A percentile compares a stretch with the other conserved stretches of the same genome.
phyloP scores from a whole-genome alignment of 2,113 vertebrate species.

The Anolis sagrei region DNA sequence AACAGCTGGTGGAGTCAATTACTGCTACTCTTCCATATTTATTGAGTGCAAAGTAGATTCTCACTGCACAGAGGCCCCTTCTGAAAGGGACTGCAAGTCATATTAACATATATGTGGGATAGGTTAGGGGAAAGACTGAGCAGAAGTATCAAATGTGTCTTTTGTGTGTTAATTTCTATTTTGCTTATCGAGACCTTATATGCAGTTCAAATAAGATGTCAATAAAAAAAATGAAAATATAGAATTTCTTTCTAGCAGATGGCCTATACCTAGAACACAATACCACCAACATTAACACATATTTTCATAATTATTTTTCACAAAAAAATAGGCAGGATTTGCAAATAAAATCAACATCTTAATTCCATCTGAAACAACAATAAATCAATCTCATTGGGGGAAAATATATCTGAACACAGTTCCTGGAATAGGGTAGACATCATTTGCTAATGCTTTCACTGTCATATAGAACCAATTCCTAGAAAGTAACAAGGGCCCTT shows the following conservation, averaged over 20 bases:
- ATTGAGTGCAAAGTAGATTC: neutral
- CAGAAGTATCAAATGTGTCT: no score
- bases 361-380: neutral
- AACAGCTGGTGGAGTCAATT: neutral
- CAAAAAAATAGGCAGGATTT: neutral
- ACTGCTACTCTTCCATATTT: neutral
- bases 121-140: no score
- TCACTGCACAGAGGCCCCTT: no score
- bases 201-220: no score
- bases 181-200: no score
- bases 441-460: no score
- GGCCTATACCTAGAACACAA: neutral
- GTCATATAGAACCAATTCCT: neutral
- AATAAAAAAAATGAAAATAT: neutral
- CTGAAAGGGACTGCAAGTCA: no score
- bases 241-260: neutral
- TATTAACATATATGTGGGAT: no score
- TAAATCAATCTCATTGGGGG: neutral
- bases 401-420: no score
- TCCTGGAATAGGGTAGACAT: no score
- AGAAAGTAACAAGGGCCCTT: neutral
- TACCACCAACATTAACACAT: neutral
- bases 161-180: no score
- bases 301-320: neutral
- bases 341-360: neutral